Base-by-base conservation (phyloP, 2,113 vertebrate species). In the Meleagris gallopavo region DNA sequence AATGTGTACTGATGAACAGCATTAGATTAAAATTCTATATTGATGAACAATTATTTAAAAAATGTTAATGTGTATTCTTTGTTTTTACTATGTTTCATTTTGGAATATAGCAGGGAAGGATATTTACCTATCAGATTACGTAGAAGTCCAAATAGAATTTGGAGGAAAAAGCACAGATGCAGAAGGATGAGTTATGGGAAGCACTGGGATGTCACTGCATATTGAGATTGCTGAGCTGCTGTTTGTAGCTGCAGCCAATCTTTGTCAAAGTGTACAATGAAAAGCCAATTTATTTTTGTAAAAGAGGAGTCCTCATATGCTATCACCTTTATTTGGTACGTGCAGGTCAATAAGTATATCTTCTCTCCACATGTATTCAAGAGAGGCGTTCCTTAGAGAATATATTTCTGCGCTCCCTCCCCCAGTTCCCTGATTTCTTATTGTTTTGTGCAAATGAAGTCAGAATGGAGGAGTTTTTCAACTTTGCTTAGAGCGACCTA, bases 371-470 rank as follows among this genome's bases (percentile, higher is more conserved):
- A 1, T 61, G 32, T 48, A 38, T 60, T 86, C 67, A 43, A 7
- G 89, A 83, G 81, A 85, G 22, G 2, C 29, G 34, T 83, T 77
- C 41, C 61, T 89, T 93, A 67, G 38, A 89, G 32, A 82, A 40
- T 52, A 4, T 10, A 36, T 70, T 79, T 76, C 58, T 92, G 13
- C 46, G 38, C 30, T 20, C 36, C 24, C 50, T 54, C 54, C 54
- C 27, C 17, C 16, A 32, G 34, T 16, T 20, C 72, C 17, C 4
- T 81, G 24, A 57, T 95, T 73, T 55, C 45, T 71, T 64, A 34
- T 19, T 81, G 57, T 92, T 89, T 82, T 54, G 36, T 84, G 66
- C 64, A 94, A 73, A 74, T 88, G 74, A 88, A 90, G 65, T 66
- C 69, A 54, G 74, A 74, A 34, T 21, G 61, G 54, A 86, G 79